Conservation (phyloP, 64 coral and sea anemone genomes). For the Montipora capricornis region DNA sequence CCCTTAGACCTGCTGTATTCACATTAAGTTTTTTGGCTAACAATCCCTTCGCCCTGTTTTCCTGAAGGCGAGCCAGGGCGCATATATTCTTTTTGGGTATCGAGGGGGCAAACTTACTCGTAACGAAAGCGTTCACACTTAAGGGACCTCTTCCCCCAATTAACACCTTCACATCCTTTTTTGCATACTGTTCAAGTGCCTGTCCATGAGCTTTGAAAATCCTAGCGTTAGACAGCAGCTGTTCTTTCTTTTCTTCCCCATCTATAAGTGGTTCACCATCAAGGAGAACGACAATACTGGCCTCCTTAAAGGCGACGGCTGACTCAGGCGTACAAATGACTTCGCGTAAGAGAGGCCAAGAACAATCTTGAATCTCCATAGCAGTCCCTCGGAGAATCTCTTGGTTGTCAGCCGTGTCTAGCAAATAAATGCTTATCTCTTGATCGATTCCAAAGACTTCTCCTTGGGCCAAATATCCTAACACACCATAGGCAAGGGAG, state of each 20-base stretch:
- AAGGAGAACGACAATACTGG: conserved; percentile 75
- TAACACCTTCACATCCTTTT: conserved; percentile 86
- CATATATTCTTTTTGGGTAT: conserved; percentile 85
- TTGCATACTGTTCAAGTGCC: conserved; percentile 78
- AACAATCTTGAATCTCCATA: conserved; percentile 94
- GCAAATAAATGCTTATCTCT: conserved; percentile 76
- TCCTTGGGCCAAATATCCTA: conserved; percentile 80
- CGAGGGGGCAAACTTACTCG: conserved; percentile 90
- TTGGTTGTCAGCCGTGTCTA: conserved; percentile 78
- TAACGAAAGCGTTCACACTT: conserved; percentile 78
- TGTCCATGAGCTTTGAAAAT: conserved; percentile 86
- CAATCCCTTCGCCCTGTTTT: conserved; percentile 88
- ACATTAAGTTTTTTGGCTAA: conserved; percentile 91
- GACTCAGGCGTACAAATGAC: conserved; percentile 70
- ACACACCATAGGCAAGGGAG: conserved; percentile 77
- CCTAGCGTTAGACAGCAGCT: conserved; percentile 67
- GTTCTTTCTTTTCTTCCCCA: conserved; percentile 52
- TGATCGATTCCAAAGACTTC: conserved; percentile 89
- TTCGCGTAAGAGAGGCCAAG: conserved; percentile 82
- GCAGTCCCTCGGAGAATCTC: conserved; percentile 70
- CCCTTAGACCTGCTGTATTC: conserved; percentile 87
- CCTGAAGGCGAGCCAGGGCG: conserved; percentile 81
- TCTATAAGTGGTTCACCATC: conserved; percentile 40
- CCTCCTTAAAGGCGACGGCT: conserved; percentile 76
- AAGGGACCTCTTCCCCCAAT: conserved; percentile 72